A percentile compares a stretch with the other conserved stretches of the same genome.
phyloP scores from a whole-genome alignment of 1,140 invertebrate species.

The Chymomyza costata region DNA sequence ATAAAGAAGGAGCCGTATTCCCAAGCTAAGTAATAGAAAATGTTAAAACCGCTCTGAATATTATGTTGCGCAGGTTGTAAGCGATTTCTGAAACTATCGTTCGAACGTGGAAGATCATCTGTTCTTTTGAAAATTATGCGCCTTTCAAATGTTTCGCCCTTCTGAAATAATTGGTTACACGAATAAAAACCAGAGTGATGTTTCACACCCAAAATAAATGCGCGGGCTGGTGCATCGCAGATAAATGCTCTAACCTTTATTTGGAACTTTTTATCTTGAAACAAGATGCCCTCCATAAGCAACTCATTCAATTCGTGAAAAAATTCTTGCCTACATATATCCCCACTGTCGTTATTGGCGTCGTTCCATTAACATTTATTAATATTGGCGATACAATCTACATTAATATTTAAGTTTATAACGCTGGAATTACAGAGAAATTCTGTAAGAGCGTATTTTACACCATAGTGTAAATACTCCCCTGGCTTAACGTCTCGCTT shows the following conservation, averaged over 20 bases:
- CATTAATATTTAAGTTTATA: constrained; percentile 1
- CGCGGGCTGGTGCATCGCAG: constrained; percentile 8
- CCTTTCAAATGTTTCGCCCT: constrained; percentile 4
- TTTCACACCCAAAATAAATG: constrained; percentile 6
- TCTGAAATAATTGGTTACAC: constrained; percentile 1
- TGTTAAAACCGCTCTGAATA: background rate
- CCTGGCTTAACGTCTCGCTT: background rate
- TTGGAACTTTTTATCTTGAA: background rate
- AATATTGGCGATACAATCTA: constrained; percentile 3
- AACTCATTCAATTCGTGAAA: background rate
- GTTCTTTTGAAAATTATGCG: constrained; percentile 2
- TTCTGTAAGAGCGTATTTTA: constrained; percentile 1
- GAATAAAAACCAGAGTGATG: constrained; percentile 4
- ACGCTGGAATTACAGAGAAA: background rate
- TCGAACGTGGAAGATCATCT: background rate
- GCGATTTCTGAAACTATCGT: constrained; percentile 4
- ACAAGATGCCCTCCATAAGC: background rate
- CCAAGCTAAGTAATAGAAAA: constrained; percentile 1
- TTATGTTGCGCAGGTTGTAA: constrained; percentile 1
- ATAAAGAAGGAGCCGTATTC: constrained; percentile 7
- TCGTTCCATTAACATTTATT: background rate
- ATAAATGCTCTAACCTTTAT: constrained; percentile 11
- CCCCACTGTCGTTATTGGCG: background rate
- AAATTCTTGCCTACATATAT: constrained; percentile 2
- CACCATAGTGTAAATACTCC: background rate